phyloP scores from a whole-genome alignment of 1,140 invertebrate genomes.

The Mylabris phalerata region DNA sequence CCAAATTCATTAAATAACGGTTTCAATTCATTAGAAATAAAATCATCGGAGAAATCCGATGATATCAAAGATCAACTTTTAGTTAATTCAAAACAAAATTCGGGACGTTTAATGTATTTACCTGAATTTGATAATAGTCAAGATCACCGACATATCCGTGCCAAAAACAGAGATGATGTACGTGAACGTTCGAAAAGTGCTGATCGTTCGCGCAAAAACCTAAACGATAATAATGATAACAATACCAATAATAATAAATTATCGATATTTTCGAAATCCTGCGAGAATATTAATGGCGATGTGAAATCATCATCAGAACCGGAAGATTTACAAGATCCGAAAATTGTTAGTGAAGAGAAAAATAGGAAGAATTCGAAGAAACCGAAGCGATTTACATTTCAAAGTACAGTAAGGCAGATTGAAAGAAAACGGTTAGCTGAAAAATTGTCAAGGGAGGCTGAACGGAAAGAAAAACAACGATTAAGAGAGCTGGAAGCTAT shows the following conservation, averaged over 20 bases:
- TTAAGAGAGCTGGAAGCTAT: constrained; percentile 70
- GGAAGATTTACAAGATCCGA: constrained; percentile 37
- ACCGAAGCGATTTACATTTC: constrained; percentile 68
- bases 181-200: constrained; percentile 9
- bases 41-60: constrained; percentile 19
- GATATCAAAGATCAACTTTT: constrained; percentile 13
- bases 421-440: constrained; percentile 67
- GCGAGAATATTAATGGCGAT: constrained; percentile 40
- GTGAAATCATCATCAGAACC: constrained; percentile 15
- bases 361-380: constrained; percentile 33
- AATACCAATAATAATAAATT: constrained; percentile 9
- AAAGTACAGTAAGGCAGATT: constrained; percentile 70
- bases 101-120: constrained; percentile 72
- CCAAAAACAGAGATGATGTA: constrained; percentile 3
- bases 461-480: constrained; percentile 66
- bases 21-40: constrained; percentile 35
- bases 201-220: constrained; percentile 4
- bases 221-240: background rate
- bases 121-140: constrained; percentile 51
- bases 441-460: constrained; percentile 64
- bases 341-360: constrained; percentile 16
- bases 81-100: constrained; percentile 36
- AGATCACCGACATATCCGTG: constrained; percentile 4
- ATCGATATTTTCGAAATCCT: constrained; percentile 40
- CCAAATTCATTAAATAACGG: constrained; percentile 68